A percentile compares a stretch with the other conserved stretches of the same genome.
These are phyloP conservation scores for Brachionus asplanchnoidis DNA, from an alignment of 1,140 invertebrate genomes.

Conservation along the genomic window DNA sequence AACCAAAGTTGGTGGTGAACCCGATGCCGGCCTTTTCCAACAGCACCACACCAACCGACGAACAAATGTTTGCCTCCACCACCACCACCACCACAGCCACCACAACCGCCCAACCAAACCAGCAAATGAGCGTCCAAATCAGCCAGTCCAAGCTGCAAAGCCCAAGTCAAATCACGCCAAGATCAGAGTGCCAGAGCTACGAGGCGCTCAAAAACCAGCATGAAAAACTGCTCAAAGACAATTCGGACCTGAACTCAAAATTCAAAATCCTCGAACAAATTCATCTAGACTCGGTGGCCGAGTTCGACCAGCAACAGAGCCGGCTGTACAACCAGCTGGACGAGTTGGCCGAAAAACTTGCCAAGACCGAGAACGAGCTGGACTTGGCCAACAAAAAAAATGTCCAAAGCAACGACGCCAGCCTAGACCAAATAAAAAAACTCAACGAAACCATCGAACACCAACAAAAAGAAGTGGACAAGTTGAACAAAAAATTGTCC, in stretches of 20 bases:
- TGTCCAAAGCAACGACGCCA: neutral
- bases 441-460: neutral
- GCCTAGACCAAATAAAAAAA: neutral
- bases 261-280: constrained; percentile 31
- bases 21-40: constrained; percentile 11
- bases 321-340: neutral
- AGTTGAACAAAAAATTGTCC: neutral
- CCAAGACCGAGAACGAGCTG: neutral
- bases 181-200: neutral
- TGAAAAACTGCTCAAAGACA: neutral
- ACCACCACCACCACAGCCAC: neutral
- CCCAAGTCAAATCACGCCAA: neutral
- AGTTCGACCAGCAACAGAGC: neutral
- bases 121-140: neutral
- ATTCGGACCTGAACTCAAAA: neutral
- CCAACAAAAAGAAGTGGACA: constrained; percentile 22
- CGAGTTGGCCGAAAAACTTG: neutral
- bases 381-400: neutral
- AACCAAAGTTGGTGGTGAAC: constrained; percentile 38
- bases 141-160: neutral
- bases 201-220: neutral
- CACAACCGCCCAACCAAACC: neutral
- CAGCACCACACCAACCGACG: neutral
- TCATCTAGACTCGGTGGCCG: neutral
- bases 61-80: neutral